Conservation (phyloP, 2,888 invertebrate genomes). For the Leucoptera coffeella region DNA sequence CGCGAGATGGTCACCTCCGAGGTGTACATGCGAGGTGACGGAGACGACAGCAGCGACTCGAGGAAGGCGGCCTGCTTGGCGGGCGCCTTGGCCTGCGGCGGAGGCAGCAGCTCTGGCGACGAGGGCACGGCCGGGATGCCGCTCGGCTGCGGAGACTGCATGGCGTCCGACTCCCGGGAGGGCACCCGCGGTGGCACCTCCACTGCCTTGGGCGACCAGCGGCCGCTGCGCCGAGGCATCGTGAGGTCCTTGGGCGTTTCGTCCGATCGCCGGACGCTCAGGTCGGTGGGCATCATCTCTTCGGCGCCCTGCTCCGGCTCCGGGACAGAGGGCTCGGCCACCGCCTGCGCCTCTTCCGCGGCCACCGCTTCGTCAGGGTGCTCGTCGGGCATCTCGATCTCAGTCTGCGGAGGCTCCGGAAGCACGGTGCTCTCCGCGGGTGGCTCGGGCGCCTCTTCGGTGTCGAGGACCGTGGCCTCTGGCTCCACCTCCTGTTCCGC, state of each 20-base stretch:
- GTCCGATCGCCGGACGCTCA: too few species aligned
- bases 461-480: too few species aligned
- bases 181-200: constrained; percentile 55
- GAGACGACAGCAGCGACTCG: constrained; percentile 57
- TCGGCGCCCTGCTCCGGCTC: constrained; percentile 14
- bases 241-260: constrained; percentile 57
- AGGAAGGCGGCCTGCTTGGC: constrained; percentile 52
- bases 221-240: constrained; percentile 42
- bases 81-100: constrained; percentile 33
- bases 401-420: neutral
- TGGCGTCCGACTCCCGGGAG: constrained; percentile 64
- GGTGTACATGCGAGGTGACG: constrained; percentile 52
- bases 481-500: too few species aligned
- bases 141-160: constrained; percentile 68
- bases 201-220: constrained; percentile 38
- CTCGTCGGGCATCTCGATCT: neutral
- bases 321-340: neutral
- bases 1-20: constrained; percentile 50
- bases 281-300: constrained; percentile 50
- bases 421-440: neutral
- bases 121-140: constrained; percentile 65
- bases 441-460: constrained; percentile 6
- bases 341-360: neutral
- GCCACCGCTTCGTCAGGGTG: neutral
- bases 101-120: constrained; percentile 60